Evolutionary conservation across 1,140 invertebrate species (phyloP).

Genomic region (Acromyrmex heyeri): DNA sequence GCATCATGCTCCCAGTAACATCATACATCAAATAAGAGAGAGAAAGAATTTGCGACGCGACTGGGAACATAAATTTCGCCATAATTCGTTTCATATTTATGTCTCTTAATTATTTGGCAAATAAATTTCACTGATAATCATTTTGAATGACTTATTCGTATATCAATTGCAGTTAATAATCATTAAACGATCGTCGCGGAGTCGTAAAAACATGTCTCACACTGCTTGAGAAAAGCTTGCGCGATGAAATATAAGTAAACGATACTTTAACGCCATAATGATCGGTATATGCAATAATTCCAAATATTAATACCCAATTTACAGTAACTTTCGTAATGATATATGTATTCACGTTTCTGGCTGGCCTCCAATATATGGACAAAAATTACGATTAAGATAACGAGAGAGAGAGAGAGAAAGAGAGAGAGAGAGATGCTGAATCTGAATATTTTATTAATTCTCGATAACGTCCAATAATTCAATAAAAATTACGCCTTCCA

Average conservation of each 20-base stretch:
- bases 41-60: background rate
- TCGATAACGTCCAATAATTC: slow-evolving; percentile 26
- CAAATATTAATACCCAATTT: slow-evolving; percentile 39
- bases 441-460: slow-evolving; percentile 22
- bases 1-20: no score
- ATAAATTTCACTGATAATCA: slow-evolving; percentile 32
- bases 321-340: slow-evolving; percentile 25
- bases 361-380: background rate
- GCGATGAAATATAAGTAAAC: slow-evolving; percentile 16
- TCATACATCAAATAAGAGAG: background rate
- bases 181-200: background rate
- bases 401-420: no score
- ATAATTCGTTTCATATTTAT: slow-evolving; percentile 17
- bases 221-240: background rate
- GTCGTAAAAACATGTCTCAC: slow-evolving; percentile 9
- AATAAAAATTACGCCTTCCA: slow-evolving; percentile 15
- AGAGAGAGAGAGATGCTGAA: background rate
- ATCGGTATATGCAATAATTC: background rate
- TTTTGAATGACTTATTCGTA: background rate
- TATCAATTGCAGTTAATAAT: slow-evolving; percentile 9
- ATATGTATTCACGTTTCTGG: background rate
- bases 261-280: slow-evolving; percentile 14
- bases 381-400: slow-evolving; percentile 31
- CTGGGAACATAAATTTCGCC: background rate
- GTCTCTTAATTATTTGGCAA: slow-evolving; percentile 25